Evolutionary conservation across 2,888 invertebrate genomes (phyloP), one percentile per base, ranked within the genome.

Genomic region (Vanessa cardui): DNA sequence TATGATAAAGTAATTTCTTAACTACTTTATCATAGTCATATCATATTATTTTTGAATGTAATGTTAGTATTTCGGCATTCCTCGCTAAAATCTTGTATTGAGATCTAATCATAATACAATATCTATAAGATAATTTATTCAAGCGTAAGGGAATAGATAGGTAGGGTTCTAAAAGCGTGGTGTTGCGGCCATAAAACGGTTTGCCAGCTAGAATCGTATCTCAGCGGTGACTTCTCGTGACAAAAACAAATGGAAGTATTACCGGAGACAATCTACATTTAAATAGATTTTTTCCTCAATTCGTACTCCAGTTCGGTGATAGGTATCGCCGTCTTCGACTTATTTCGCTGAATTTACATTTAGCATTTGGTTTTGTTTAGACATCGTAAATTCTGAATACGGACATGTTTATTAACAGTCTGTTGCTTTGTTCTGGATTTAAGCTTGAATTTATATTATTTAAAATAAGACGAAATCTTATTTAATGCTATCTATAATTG

Each of bases 211-310:
- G 76, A 84, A 81, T 80, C 87, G 87, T 86, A 88, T 89, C 87
- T 86, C 84, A 78, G 79, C 78, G 80, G 83, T 82, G 84, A 86
- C 84, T 85, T 82, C 79, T 77, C 73, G 82, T 87, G 87, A 90
- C 90, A 90, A 90, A 90, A 92, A 91, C 91, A 91, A 92, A 92
- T 92, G 90, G 89, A 89, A 90, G 92, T 90, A 90, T 91, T 91
- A 90, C 89, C 81, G 83, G 79, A 85, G 87, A 90, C 90, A 91
- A 91, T 91, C 90, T 92, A 87, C 92, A 92, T 91, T 92, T 91
- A 91, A 92, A 92, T 92, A 86, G 90, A 90, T 90, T 89, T 90
- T 89, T 90, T 88, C 89, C 90, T 89, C 90, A 90, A 90, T 89
- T 87, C 90, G 86, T 87, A 86, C 82, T 83, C 82, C 86, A 86